These are phyloP conservation scores for Semotilus atromaculatus DNA, from an alignment of 2,797 vertebrate genomes.

Conservation along the genomic window DNA sequence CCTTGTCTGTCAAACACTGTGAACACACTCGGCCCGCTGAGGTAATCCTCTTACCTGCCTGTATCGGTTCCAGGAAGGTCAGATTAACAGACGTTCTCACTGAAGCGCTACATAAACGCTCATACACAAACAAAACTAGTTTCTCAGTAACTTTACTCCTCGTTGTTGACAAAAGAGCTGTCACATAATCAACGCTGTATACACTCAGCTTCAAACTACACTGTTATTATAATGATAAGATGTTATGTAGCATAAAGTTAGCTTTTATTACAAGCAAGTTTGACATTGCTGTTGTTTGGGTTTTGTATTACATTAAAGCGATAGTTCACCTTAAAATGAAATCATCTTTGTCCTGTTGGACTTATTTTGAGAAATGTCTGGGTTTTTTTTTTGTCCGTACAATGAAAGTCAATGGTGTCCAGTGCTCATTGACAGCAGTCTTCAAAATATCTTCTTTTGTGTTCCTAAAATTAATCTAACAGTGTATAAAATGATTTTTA, in stretches of 20 bases:
- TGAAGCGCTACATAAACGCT: slow-evolving; percentile 25
- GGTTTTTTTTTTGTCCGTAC: background rate
- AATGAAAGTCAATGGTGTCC: background rate
- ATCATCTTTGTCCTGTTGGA: background rate
- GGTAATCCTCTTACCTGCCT: slow-evolving; percentile 72
- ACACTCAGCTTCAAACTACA: background rate
- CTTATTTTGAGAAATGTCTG: background rate
- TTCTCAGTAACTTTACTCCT: slow-evolving; percentile 20
- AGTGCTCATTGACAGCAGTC: background rate
- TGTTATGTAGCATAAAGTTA: background rate
- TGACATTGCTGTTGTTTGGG: background rate
- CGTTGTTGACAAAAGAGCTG: slow-evolving; percentile 5
- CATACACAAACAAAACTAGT: background rate
- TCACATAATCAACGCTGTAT: background rate
- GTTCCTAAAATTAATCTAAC: background rate
- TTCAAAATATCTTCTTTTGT: background rate
- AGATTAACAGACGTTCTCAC: slow-evolving; percentile 54
- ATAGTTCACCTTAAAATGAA: background rate
- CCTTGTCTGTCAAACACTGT: background rate
- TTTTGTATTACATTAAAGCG: background rate
- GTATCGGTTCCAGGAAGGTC: slow-evolving; percentile 51
- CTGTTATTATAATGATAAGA: background rate
- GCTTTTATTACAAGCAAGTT: background rate
- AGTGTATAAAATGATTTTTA: background rate
- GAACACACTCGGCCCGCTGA: background rate